Evolutionary conservation across 2,797 vertebrate species (phyloP), one percentile per base, ranked within the genome.

Genomic region (Scleropages formosus): DNA sequence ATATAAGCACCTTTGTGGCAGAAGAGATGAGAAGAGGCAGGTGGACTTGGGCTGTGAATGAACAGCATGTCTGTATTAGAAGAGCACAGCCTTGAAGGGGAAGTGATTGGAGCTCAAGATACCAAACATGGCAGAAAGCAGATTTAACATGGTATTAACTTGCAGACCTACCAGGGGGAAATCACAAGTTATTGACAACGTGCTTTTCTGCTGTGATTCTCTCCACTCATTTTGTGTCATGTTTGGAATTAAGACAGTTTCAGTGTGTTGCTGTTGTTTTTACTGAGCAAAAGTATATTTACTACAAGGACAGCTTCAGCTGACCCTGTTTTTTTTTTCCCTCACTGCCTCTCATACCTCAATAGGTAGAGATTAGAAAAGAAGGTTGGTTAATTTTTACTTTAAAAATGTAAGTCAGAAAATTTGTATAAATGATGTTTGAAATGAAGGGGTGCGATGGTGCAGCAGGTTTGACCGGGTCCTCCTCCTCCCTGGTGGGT

Each of bases 1-100:
- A 85, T 82, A 85, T 87, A 87, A 82, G 78, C 81, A 82, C 83
- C 83, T 85, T 83, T 88, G 85, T 0, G 51, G 69, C 0, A 70
- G 81, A 81, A 81, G 46, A 86, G 83, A 87, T 80, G 78, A 83
- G 78, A 59, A 27, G 75, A 75, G 71, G 81, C 74, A 77, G 67
- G 74, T 6, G 76, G 66, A 78, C 77, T 59, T 22, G 69, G 15
- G 67, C 26, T 61, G 64, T 64, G 51, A 65, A 51, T 64, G 75
- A 68, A 77, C 74, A 75, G 49, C 24, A 6, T 59, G 49, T 68
- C 51, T 31, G 56, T 58, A 60, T 75, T 74, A 67, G 67, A 75
- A 51, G 65, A 72, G 56, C 47, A 4, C 46, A 39, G 31, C 39
- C 24, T 8, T 26, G 76, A 66, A 77, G 15, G 24, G n/a, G 18